A percentile compares a stretch with the other conserved stretches of the same genome.
These are phyloP conservation scores for Polypterus senegalus DNA, from an alignment of 2,113 vertebrate species.

Conservation along the genomic window DNA sequence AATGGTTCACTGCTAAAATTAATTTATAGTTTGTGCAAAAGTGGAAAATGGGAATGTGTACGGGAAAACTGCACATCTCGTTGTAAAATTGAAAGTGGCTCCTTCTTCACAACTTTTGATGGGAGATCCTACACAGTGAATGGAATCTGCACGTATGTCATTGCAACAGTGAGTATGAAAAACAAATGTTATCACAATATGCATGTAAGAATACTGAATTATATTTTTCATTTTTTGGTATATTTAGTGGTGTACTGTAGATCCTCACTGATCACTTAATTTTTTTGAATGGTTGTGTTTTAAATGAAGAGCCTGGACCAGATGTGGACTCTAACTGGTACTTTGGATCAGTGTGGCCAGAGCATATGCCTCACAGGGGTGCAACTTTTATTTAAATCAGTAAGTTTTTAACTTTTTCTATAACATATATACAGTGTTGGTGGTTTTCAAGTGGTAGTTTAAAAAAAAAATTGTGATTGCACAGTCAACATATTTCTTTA, in stretches of 20 bases:
- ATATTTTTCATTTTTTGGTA: not conserved
- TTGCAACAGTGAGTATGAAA: slow-evolving; percentile 27
- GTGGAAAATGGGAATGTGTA: slow-evolving; percentile 39
- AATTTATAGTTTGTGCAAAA: slow-evolving; percentile 29
- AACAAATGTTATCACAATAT: no score
- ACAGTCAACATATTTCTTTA: no score
- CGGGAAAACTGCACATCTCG: slow-evolving; percentile 20
- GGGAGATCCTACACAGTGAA: slow-evolving; percentile 40
- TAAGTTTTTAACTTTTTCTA: no score
- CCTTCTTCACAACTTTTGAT: slow-evolving; percentile 46
- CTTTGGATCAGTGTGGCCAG: no score
- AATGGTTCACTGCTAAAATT: not conserved
- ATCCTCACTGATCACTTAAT: not conserved
- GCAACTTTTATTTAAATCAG: no score
- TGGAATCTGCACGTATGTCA: slow-evolving; percentile 38
- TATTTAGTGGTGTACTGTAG: not conserved
- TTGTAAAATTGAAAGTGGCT: slow-evolving; percentile 38
- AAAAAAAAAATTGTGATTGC: no score
- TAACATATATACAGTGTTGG: no score
- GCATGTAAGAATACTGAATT: no score
- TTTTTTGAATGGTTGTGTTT: not conserved
- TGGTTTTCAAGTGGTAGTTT: no score
- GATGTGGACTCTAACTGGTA: slow-evolving; percentile 28
- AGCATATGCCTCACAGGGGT: no score
- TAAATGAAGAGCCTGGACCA: slow-evolving; percentile 20